Base-by-base conservation (phyloP, 2,113 vertebrate genomes). In the Rattus rattus region DNA sequence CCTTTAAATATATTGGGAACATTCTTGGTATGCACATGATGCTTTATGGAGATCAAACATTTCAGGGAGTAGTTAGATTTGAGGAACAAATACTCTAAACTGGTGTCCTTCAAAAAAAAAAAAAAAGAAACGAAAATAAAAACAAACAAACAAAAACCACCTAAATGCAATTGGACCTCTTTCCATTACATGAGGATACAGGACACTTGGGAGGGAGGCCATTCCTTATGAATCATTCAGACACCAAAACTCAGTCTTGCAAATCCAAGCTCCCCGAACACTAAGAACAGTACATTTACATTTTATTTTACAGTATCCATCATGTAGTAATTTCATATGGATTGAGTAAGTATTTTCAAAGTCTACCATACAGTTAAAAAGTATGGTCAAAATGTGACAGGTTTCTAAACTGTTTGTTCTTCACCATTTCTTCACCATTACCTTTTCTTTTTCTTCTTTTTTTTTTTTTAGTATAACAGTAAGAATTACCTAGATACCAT, bases 41-140 rank as follows among this genome's bases (percentile, higher is more conserved):
- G 7, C 0, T 5, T 54, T 88, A 49, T 13, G 39, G 5, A 56
- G 36, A 17, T 43, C 2, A 1, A 1, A 1, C 3, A 0, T 14
- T 79, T 63, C 33, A 65, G 6, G 2, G 7, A 16, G 19, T 81
- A 14, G 65, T 65, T 36, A 36, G 0, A 30, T 63, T 4, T 65
- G 2, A 61, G 59, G 19, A 13, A 5, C 20, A 19, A 19, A 61
- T 19, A 61, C 59, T 20, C 59, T 61, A 20, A 61, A 61, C 59
- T 61, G 20, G 59, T 61, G 59, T 6, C 16, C 11, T 54, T 54
- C 3, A 43, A 43, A 43, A 43, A 43, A 4, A 43, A 43, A 43
- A 2, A 43, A 43, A 43, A 43, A 43, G 3, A 43, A 43, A 43
- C 43, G 3, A 43, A 43, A 43, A 43, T 43, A 43, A 43, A 43